Base-by-base conservation (phyloP, 2,888 invertebrate genomes). In the Chrysotoxum bicinctum region DNA sequence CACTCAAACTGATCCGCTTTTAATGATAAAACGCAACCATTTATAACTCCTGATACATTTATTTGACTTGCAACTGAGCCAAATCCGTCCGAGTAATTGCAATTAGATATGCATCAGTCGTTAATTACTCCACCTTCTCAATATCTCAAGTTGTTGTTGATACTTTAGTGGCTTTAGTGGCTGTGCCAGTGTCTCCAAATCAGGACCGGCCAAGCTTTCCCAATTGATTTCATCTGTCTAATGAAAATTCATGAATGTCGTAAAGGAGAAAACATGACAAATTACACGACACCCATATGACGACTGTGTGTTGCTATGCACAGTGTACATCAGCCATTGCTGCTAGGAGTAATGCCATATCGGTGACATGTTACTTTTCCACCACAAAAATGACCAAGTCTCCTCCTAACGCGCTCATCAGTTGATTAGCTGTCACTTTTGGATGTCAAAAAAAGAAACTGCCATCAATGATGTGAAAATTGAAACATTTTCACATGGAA, bases 121-220 rank as follows among this genome's bases (percentile, higher is more conserved):
- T 85, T 85, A 85, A 85, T 85, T 85, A 85, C 85, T 85, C 85
- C 85, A 81, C 85, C 85, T 85, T 85, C 81, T 81, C 70, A 76
- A 64, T 32, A 35, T 26, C 54, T 54, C 16, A 68, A 52, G 54
- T 66, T 16, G 69, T 35, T 35, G 26, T 3, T 52, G 30, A n/a
- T 30, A 9, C 9, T 52, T 7, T 54, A 12, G 3, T 5, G n/a
- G 1, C 1, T 52, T 14, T 19, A 16, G 16, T 60, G n/a, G 32
- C 14, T 6, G 48, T 52, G 19, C 26, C n/a, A 12, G 48, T 54
- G 23, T n/a, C 32, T 43, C 85, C 85, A 85, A 85, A 76, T 81
- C 52, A 43, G 76, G 85, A 30, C 10, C 52, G n/a, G 16, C 23
- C 52, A 80, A 32, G 50, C 62, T 60, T 40, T 35, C 66, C 60